Percentiles rank a stretch among this genome's conserved stretches.
Conservation (phyloP, 1,140 invertebrate species). For the Aradophagus sp. region DNA sequence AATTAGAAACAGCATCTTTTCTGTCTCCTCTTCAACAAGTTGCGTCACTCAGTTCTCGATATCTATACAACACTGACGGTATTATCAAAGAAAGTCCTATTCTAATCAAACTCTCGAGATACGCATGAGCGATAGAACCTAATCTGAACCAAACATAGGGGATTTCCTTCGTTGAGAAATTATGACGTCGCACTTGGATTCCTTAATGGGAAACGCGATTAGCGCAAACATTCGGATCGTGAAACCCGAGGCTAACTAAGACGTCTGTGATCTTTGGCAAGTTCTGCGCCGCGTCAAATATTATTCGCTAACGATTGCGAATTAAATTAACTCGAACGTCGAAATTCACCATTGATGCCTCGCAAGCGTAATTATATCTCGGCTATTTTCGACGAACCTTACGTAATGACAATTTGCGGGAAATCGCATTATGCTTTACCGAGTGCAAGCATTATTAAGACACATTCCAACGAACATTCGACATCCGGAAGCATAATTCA, state of each 20-base stretch:
- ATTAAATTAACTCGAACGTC: slow-evolving; percentile 40
- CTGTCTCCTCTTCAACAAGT: no score
- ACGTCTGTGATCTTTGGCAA: slow-evolving; percentile 49
- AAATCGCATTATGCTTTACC: background rate
- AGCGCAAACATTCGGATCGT: slow-evolving; percentile 32
- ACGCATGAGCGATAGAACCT: slow-evolving; percentile 13
- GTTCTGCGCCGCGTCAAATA: slow-evolving; percentile 39
- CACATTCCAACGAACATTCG: no score
- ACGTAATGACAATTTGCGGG: slow-evolving; percentile 16
- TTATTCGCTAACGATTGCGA: slow-evolving; percentile 40
- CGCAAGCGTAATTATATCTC: slow-evolving; percentile 11
- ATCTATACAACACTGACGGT: no score
- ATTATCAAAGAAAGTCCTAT: no score
- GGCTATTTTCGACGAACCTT: slow-evolving; percentile 18
- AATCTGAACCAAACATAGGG: slow-evolving; percentile 14
- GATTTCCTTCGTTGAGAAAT: slow-evolving; percentile 31
- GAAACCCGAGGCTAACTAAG: slow-evolving; percentile 37
- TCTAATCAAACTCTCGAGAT: slow-evolving; percentile 4
- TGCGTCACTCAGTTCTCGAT: no score
- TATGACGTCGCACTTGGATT: slow-evolving; percentile 7
- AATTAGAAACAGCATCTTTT: no score
- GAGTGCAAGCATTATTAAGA: background rate
- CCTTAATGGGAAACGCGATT: slow-evolving; percentile 42
- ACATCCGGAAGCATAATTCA: no score
- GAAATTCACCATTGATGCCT: slow-evolving; percentile 34